Evolutionary conservation across 2,113 vertebrate genomes (phyloP), one percentile per base, ranked within the genome.

Genomic region (Salvator merianae): DNA sequence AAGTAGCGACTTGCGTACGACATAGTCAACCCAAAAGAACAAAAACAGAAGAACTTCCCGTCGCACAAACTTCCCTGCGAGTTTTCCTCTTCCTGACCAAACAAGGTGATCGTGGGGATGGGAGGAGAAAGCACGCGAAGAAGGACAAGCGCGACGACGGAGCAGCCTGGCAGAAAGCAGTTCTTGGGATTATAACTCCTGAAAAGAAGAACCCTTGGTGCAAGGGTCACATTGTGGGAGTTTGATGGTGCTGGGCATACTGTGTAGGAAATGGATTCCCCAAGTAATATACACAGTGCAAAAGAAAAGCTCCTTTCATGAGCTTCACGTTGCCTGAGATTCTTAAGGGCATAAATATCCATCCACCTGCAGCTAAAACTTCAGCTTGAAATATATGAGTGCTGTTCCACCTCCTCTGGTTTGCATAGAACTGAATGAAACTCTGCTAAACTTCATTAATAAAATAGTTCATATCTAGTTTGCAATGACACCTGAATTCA

Each of bases 201-300:
- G 68, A n/a, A 71, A 78, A 71, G 66, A 69, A 72, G 53, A 62
- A 84, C 16, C 68, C 53, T 72, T 62, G 53, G 75, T 71, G 34
- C 36, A 72, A 79, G 69, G 28, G 5, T 20, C 30, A 20, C 36
- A 38, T 30, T 66, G 59, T 36, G 55, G 20, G 70, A 40, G 5
- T 14, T 77, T 50, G 34, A 77, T 32, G 76, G 22, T 62, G 53
- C 8, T 38, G 36, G 7, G 22, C 5, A 38, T 47, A 34, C n/a
- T n/a, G 70, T 84, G 34, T 53, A 71, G 36, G 50, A 72, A 47
- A 84, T 43, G 32, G 28, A 63, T 62, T 71, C 34, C 30, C 50
- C 55, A 62, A 68, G 36, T 38, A 62, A 71, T 59, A 59, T 28
- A 71, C 18, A 16, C 55, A 18, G 32, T 34, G 22, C 30, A 24